Conservation (phyloP, 1,140 invertebrate genomes). For the Bactericera cockerelli region DNA sequence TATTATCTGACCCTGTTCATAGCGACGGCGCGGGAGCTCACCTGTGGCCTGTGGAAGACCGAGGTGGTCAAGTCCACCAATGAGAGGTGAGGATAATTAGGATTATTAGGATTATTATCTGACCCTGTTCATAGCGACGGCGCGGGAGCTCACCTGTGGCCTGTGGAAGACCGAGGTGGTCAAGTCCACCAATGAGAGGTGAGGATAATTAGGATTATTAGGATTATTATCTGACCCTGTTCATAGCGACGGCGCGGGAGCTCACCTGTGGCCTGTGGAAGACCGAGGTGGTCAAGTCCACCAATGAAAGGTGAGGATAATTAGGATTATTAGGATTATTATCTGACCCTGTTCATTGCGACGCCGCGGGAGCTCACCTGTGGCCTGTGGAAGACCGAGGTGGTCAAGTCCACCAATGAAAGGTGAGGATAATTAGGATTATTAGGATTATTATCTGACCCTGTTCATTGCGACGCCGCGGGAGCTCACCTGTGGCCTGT, state of each 20-base stretch:
- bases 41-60: constrained; percentile 70
- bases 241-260: constrained; percentile 62
- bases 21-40: constrained; percentile 64
- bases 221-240: constrained; percentile 60
- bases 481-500: too few relatives aligned
- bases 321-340: too few relatives aligned
- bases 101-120: too few relatives aligned
- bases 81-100: constrained; percentile 52
- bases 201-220: too few relatives aligned
- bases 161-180: constrained; percentile 72
- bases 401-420: too few relatives aligned
- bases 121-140: constrained; percentile 58
- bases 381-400: too few relatives aligned
- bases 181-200: constrained; percentile 71
- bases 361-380: too few relatives aligned
- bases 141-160: constrained; percentile 67
- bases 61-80: constrained; percentile 74
- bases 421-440: too few relatives aligned
- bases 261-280: constrained; percentile 75
- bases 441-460: too few relatives aligned
- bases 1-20: constrained; percentile 60
- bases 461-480: too few relatives aligned
- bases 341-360: too few relatives aligned
- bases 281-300: constrained; percentile 67
- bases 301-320: constrained; percentile 58